Evolutionary conservation across 2,797 vertebrate species (phyloP).

Genomic region (Acridotheres tristis): DNA sequence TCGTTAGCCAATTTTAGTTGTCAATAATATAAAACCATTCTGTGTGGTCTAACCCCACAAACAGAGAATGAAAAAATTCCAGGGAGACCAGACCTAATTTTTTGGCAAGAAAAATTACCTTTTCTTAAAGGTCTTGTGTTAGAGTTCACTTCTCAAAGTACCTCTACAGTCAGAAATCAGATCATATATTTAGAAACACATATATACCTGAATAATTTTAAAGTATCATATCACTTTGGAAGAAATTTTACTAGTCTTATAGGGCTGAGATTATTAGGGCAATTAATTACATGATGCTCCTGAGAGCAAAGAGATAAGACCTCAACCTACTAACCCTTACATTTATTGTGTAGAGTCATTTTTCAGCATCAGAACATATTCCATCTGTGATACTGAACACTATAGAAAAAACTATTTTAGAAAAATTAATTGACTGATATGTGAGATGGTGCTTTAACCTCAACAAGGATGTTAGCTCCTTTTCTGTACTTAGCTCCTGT

Average conservation of each 20-base stretch:
- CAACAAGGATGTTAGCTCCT: neutral
- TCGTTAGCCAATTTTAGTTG: neutral
- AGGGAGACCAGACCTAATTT: neutral
- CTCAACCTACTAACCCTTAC: neutral
- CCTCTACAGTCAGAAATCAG: neutral
- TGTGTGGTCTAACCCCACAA: neutral
- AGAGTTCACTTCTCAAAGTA: neutral
- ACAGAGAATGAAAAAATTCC: neutral
- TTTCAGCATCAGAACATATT: neutral
- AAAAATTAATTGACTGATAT: neutral
- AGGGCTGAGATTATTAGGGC: neutral
- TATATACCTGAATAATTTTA: neutral
- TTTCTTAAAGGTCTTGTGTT: neutral
- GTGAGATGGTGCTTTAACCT: neutral
- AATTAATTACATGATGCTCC: neutral
- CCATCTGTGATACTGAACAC: neutral
- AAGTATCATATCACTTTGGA: neutral
- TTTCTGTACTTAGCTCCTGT: neutral
- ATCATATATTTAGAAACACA: neutral
- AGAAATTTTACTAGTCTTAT: neutral
- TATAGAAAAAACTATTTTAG: neutral
- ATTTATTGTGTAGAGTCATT: neutral
- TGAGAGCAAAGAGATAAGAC: neutral
- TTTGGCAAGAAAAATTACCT: neutral
- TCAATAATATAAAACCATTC: neutral